Evolutionary conservation across 2,888 invertebrate species (phyloP), one percentile per base, ranked within the genome.

Genomic region (Agriopis aurantiaria): DNA sequence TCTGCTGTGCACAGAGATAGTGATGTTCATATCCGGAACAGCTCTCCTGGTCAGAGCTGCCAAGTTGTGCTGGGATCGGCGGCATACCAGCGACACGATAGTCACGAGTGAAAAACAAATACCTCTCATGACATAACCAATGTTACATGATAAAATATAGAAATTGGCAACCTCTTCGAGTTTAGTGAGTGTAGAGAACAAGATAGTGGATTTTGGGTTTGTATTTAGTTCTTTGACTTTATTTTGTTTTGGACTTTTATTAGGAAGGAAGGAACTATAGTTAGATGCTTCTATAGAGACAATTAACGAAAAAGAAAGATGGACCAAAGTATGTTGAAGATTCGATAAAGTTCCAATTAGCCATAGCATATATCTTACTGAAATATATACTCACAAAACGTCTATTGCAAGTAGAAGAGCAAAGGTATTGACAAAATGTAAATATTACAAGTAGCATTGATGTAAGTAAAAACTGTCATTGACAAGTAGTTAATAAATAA

Each of bases 1-100:
- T 0, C 12, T 88, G 8, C 46, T 86, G 9, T 69, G 75, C 1
- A 8, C 83, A 0, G 80, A 87, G 69, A 73, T 81, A 40, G 9
- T 74, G 0, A 58, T 85, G 0, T 63, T 82, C 10, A 0, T 85
- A 0, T 48, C 73, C 0, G 85, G 88, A 0, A 8, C 84, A 6
- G 33, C 49, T 0, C 65, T 89, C 0, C 49, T 90, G 9, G 70
- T 71, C 0, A 75, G 79, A 51, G 71, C 78, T 8, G 72, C 72
- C 6, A 71, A 67, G 23, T 8, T 71, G 8, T 74, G 69, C 52
- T 73, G 74, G 71, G 67, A 64, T 8, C 62, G 60, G 40, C 65
- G 58, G 9, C 71, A 59, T 57, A 33, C 52, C 4, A 68, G 63
- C 10, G 48, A 72, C 0, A 53, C 72, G 12, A 59, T 68, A 23